These are phyloP conservation scores for Idaea aversata DNA, from an alignment of 2,888 invertebrate genomes.

Conservation along the genomic window DNA sequence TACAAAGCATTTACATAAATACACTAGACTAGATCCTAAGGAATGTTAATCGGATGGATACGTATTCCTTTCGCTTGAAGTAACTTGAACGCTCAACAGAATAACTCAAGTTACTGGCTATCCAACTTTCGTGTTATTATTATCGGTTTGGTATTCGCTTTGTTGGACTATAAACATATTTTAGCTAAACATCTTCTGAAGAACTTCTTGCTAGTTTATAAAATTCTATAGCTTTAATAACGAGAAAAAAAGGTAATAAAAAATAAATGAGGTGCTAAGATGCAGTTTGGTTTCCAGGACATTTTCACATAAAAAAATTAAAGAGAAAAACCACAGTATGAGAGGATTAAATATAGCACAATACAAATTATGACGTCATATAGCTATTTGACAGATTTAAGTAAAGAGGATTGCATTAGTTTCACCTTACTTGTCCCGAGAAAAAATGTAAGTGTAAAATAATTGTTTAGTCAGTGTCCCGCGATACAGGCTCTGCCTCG, in stretches of 20 bases:
- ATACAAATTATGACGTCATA: no score
- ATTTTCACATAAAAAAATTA: not conserved
- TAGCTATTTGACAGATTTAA: no score
- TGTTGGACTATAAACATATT: conserved; percentile 14
- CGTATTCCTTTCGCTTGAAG: not conserved
- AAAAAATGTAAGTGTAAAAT: no score
- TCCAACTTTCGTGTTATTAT: not conserved
- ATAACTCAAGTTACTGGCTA: not conserved
- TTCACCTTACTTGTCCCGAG: no score
- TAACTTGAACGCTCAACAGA: not conserved
- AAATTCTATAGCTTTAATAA: no score
- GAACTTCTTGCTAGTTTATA: not conserved
- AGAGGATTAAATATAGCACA: no score
- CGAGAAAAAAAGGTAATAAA: not conserved
- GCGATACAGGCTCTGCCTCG: no score
- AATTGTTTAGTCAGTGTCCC: no score
- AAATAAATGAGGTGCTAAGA: not conserved
- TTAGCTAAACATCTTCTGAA: not conserved
- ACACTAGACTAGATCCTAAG: no score
- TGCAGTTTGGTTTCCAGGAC: not conserved
- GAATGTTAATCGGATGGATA: not conserved
- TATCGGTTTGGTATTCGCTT: conserved; percentile 14
- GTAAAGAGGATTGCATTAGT: no score
- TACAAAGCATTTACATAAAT: no score
- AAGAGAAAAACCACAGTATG: no score